These are phyloP conservation scores for Alauda arvensis DNA, from an alignment of 2,797 vertebrate genomes.

Conservation along the genomic window DNA sequence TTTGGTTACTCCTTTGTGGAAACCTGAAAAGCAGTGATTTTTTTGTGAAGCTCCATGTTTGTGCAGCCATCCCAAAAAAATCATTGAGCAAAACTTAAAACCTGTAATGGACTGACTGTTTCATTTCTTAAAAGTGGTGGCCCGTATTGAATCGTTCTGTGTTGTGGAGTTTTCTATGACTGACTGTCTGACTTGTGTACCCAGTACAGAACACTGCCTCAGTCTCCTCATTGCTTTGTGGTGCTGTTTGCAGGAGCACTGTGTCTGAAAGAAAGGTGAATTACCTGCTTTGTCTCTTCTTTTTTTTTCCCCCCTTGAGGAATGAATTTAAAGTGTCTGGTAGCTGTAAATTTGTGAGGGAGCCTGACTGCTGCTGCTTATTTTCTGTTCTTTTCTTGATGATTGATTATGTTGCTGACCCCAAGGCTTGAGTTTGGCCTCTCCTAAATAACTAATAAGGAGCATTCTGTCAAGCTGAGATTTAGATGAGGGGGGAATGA, in stretches of 20 bases:
- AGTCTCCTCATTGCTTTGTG: background rate
- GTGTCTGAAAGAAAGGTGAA: background rate
- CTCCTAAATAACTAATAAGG: slow-evolving; percentile 48
- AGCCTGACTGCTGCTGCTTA: background rate
- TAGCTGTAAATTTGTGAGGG: slow-evolving; percentile 3
- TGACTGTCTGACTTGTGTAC: background rate
- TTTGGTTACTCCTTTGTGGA: background rate
- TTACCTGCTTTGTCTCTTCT: background rate
- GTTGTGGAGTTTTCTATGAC: background rate
- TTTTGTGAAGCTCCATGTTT: background rate
- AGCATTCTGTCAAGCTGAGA: slow-evolving; percentile 48
- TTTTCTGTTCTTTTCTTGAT: slow-evolving; percentile 8
- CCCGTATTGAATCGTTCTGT: background rate
- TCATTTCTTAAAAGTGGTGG: background rate
- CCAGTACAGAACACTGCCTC: background rate
- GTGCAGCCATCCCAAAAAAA: background rate
- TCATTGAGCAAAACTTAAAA: background rate
- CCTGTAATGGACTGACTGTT: background rate
- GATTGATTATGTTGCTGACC: slow-evolving; percentile 52
- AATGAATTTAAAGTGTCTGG: background rate
- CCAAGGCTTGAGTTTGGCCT: slow-evolving; percentile 32
- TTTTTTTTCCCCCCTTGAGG: background rate
- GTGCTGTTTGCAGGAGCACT: background rate
- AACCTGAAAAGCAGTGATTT: background rate
- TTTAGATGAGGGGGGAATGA: slow-evolving; percentile 42